Evolutionary conservation across 2,113 vertebrate genomes (phyloP).

Genomic region (Aphyosemion australe): DNA sequence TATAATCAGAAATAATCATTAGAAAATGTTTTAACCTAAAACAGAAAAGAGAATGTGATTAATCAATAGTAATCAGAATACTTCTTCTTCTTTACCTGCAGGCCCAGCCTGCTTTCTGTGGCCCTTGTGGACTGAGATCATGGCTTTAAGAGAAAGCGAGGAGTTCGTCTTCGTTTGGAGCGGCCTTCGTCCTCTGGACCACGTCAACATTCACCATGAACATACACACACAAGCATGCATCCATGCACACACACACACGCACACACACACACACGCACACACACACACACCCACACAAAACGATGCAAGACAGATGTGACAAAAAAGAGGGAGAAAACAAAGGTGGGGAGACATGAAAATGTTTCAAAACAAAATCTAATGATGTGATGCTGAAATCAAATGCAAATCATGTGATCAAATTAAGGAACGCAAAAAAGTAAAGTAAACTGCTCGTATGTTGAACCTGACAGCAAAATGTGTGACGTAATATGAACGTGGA

Average conservation of each 20-base stretch:
- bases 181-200: constrained; percentile 77
- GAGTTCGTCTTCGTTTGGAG: constrained; percentile 78
- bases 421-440: constrained; percentile 10
- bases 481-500: neutral
- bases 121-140: constrained; percentile 72
- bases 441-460: neutral
- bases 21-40: no score
- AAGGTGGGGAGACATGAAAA: constrained; percentile 49
- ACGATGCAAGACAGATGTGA: constrained; percentile 48
- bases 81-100: constrained; percentile 66
- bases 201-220: constrained; percentile 47
- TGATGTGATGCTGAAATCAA: constrained; percentile 36
- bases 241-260: neutral
- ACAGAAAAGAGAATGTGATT: constrained; percentile 7
- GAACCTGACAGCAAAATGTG: neutral
- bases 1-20: no score
- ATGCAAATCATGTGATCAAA: constrained; percentile 28
- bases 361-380: constrained; percentile 45
- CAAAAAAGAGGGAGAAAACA: constrained; percentile 37
- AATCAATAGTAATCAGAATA: neutral
- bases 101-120: constrained; percentile 73
- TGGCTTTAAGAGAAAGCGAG: constrained; percentile 82
- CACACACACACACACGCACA: constrained; percentile 31
- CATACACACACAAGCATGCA: neutral
- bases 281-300: constrained; percentile 41